Percentiles rank a stretch among this genome's conserved stretches.
Evolutionary conservation across 2,797 vertebrate species (phyloP).

Genomic region (Thalassophryne amazonica): DNA sequence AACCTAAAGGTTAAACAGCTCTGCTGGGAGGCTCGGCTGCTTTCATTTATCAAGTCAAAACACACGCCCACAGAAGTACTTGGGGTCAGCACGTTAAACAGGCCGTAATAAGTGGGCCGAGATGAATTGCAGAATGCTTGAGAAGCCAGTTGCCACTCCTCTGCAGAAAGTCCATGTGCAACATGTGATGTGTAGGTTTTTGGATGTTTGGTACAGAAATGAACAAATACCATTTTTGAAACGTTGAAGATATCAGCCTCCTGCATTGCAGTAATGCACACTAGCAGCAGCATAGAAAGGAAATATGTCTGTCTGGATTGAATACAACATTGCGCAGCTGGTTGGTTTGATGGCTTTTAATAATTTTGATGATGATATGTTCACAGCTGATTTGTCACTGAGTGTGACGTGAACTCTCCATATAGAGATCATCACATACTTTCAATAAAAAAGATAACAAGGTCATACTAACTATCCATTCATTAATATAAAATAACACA

Average conservation of each 20-base stretch:
- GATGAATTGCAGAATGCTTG: slow-evolving; percentile 11
- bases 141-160: not conserved
- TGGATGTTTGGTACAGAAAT: not conserved
- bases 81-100: slow-evolving; percentile 22
- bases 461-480: slow-evolving; percentile 5
- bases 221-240: not conserved
- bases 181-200: not conserved
- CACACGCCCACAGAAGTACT: slow-evolving; percentile 22
- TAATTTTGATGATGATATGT: not conserved
- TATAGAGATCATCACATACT: not conserved
- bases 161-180: not conserved
- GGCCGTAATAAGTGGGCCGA: slow-evolving; percentile 18
- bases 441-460: slow-evolving; percentile 1
- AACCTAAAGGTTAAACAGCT: slow-evolving; percentile 27
- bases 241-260: too few relatives aligned
- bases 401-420: not conserved
- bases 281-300: not conserved
- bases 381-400: not conserved
- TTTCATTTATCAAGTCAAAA: slow-evolving; percentile 45
- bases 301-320: not conserved
- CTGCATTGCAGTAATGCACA: too few relatives aligned
- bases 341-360: not conserved
- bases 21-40: not conserved
- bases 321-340: not conserved
- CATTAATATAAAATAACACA: too few relatives aligned